Base-by-base conservation (phyloP, 2,888 invertebrate genomes). In the Panzeria rudis region DNA sequence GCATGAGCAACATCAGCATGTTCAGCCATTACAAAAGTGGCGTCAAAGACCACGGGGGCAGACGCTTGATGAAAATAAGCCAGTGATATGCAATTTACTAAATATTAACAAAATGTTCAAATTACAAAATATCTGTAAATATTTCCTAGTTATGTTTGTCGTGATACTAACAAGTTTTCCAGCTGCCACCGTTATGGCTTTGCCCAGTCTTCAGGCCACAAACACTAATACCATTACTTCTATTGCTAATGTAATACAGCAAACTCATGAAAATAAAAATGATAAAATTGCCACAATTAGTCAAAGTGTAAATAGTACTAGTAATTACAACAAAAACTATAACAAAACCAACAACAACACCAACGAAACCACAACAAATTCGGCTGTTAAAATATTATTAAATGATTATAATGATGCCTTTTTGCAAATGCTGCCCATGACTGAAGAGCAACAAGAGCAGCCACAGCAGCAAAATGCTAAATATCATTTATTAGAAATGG, bases 371-470 rank as follows among this genome's bases (percentile, higher is more conserved):
- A 68, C 78, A 75, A 86, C 50, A 77, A 87, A 79, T 81, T 76
- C 44, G 64, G 88, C 89, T 86, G 87, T 88, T 85, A 88, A 89
- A 87, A 87, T 87, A 83, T 88, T 89, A 82, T 86, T 89, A 84
- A 89, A 87, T 86, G 89, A 89, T 86, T 89, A 88, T 84, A 88
- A 84, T 85, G 88, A 89, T 86, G 89, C 88, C 77, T 88, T 89
- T 84, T 54, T 82, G 69, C 73, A 85, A 82, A 64, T 82, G 56
- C 64, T 82, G 47, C 69, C 69, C 50, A 38, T 38, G 56, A 85
- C 73, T 50, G 73, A 82, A 71, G 62, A 79, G 15, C 56, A 69
- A 17, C 79, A 78, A 35, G 61, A 64, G 41, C 80, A 78, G 6
- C 71, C 76, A n/a, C 62, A 84, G 25, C 81, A 79, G 8, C 68